phyloP scores from a whole-genome alignment of 2,797 vertebrate species.

The Eulemur coronatus region DNA sequence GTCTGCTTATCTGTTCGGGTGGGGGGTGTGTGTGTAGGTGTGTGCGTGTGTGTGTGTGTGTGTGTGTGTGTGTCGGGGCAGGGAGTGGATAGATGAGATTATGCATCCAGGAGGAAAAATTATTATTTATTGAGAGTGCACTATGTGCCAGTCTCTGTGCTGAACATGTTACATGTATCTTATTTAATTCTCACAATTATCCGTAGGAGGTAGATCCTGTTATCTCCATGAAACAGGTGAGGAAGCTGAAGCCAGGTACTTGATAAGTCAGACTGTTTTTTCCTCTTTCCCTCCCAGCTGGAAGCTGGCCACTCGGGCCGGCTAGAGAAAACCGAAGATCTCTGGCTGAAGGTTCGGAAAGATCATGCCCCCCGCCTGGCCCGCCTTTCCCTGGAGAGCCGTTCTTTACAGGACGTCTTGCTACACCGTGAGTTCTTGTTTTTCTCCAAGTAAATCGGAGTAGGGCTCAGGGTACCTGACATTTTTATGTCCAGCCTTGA shows the following conservation, averaged over 20 bases:
- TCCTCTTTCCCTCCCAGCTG: constrained; percentile 85
- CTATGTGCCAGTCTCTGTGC: neutral
- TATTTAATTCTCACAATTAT: neutral
- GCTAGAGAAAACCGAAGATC: constrained; percentile 96
- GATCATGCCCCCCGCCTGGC: constrained; percentile 97
- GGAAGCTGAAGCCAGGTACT: neutral
- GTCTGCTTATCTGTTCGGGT: neutral
- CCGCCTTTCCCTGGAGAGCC: constrained; percentile 95
- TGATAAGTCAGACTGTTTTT: neutral
- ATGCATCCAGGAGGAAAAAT: neutral
- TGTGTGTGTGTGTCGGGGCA: neutral
- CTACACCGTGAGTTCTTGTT: constrained; percentile 88
- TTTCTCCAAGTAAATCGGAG: neutral
- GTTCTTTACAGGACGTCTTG: constrained; percentile 95
- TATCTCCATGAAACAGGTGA: neutral
- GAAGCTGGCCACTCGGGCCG: constrained; percentile 97
- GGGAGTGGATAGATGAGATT: neutral
- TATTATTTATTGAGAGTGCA: neutral
- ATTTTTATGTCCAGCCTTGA: neutral
- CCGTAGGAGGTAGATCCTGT: neutral
- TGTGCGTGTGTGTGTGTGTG: neutral
- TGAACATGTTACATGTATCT: neutral
- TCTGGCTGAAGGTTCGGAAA: constrained; percentile 97
- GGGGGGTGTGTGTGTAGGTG: neutral
- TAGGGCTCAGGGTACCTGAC: neutral